A percentile compares a stretch with the other conserved stretches of the same genome.
Evolutionary conservation across 2,113 vertebrate genomes (phyloP).

Genomic region (Lates calcarifer): DNA sequence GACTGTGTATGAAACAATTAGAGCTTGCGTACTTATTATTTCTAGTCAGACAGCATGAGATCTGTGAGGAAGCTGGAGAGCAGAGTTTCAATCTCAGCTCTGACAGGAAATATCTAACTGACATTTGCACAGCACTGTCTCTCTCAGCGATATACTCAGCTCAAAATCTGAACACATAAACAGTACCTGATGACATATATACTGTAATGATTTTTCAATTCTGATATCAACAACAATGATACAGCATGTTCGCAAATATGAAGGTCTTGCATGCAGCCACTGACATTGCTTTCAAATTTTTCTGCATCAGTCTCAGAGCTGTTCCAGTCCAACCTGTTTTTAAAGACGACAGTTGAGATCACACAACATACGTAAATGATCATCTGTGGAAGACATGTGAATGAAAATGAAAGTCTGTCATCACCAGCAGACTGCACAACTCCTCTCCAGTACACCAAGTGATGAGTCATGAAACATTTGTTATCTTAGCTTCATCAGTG

Average conservation of each 20-base stretch:
- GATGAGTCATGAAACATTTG: not conserved
- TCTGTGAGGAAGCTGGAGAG: slow-evolving; percentile 10
- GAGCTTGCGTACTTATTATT: slow-evolving; percentile 43
- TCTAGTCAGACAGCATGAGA: slow-evolving; percentile 22
- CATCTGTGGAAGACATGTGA: not conserved
- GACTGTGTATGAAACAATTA: slow-evolving; percentile 37
- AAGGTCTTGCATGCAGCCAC: not conserved
- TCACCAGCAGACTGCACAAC: no score
- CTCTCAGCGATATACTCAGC: not conserved
- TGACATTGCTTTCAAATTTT: not conserved
- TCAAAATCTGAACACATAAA: slow-evolving; percentile 7
- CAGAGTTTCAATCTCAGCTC: slow-evolving; percentile 16
- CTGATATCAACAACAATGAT: not conserved
- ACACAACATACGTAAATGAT: not conserved
- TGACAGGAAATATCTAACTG: slow-evolving; percentile 39
- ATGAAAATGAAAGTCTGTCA: no score
- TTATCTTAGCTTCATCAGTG: no score
- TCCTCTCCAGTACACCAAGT: not conserved
- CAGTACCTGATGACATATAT: not conserved
- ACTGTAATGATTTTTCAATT: not conserved
- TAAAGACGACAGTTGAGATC: no score
- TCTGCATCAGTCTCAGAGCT: not conserved
- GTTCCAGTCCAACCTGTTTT: not conserved
- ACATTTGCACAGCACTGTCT: slow-evolving; percentile 33
- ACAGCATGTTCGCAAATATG: not conserved